Conservation (phyloP, 1,140 invertebrate species). For the Zaprionus gabonicus region DNA sequence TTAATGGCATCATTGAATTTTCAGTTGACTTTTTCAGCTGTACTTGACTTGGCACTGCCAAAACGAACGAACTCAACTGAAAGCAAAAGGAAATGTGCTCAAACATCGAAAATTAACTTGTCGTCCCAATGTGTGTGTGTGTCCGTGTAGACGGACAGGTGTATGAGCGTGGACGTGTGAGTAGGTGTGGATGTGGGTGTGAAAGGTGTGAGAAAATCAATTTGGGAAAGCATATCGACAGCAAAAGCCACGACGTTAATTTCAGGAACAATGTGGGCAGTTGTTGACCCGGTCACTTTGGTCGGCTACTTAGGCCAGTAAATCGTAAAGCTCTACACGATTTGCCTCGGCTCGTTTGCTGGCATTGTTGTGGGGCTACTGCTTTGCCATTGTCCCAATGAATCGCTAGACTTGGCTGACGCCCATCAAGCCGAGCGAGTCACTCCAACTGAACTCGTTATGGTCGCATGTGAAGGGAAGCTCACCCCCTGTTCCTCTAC, state of each 20-base stretch:
- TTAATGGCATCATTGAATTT: constrained; percentile 84
- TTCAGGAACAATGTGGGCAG: constrained; percentile 28
- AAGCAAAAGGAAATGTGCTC: constrained; percentile 35
- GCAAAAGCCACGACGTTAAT: constrained; percentile 29
- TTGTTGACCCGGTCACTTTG: constrained; percentile 20
- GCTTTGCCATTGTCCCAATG: constrained; percentile 54
- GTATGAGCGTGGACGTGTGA: neutral
- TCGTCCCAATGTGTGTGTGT: constrained; percentile 4
- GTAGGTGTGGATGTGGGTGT: neutral
- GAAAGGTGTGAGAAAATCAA: constrained; percentile 71
- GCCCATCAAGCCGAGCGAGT: constrained; percentile 33
- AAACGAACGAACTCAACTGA: constrained; percentile 32
- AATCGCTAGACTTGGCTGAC: constrained; percentile 38
- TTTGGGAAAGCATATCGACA: constrained; percentile 59
- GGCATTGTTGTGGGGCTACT: constrained; percentile 20
- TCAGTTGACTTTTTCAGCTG: constrained; percentile 80
- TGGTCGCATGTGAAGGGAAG: constrained; percentile 27
- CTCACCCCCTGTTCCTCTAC: neutral
- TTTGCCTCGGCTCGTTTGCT: constrained; percentile 33
- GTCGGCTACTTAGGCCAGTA: constrained; percentile 38
- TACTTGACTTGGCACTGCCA: constrained; percentile 32
- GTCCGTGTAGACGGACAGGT: neutral
- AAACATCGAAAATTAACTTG: constrained; percentile 50
- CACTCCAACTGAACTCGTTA: constrained; percentile 44
- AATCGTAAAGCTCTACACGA: constrained; percentile 44